Conservation (phyloP, 2,888 invertebrate genomes). For the Hemistola chrysoprasaria region DNA sequence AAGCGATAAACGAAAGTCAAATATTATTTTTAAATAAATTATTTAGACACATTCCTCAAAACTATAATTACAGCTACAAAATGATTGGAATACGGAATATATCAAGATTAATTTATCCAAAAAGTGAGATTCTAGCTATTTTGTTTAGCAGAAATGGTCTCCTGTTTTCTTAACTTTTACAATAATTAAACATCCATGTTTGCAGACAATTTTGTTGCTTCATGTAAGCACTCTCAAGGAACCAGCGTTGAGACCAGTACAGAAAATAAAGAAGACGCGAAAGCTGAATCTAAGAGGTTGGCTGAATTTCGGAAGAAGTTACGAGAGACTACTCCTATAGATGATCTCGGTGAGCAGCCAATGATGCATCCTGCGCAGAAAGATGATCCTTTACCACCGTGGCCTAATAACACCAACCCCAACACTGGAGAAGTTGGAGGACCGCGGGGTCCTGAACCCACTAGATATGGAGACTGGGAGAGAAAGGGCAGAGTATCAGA, state of each 20-base stretch:
- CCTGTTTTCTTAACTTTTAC: too few relatives aligned
- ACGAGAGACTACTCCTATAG: conserved; percentile 85
- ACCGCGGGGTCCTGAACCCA: conserved; percentile 98
- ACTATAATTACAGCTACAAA: too few relatives aligned
- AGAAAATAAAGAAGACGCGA: conserved; percentile 36
- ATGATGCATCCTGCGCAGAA: conserved; percentile 88
- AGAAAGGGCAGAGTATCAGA: conserved; percentile 98
- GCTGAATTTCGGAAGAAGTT: conserved; percentile 89
- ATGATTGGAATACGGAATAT: conserved; percentile 4
- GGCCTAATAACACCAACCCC: conserved; percentile 95
- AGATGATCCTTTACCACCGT: conserved; percentile 91
- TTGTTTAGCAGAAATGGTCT: not conserved
- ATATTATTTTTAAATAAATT: too few relatives aligned
- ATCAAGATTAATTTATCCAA: not conserved
- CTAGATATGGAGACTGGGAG: conserved; percentile 99
- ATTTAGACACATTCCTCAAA: too few relatives aligned
- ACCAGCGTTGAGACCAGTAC: conserved; percentile 34
- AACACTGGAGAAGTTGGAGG: conserved; percentile 97
- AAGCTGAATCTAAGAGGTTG: conserved; percentile 67
- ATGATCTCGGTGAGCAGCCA: conserved; percentile 89
- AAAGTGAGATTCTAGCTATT: conserved; percentile 1
- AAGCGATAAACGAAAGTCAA: too few relatives aligned
- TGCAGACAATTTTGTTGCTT: conserved; percentile 13
- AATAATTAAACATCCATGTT: not conserved
- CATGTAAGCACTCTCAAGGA: conserved; percentile 42